A percentile compares a stretch with the other conserved stretches of the same genome.
Conservation (phyloP, 2,113 vertebrate species). For the Petrocephalus zakoni region DNA sequence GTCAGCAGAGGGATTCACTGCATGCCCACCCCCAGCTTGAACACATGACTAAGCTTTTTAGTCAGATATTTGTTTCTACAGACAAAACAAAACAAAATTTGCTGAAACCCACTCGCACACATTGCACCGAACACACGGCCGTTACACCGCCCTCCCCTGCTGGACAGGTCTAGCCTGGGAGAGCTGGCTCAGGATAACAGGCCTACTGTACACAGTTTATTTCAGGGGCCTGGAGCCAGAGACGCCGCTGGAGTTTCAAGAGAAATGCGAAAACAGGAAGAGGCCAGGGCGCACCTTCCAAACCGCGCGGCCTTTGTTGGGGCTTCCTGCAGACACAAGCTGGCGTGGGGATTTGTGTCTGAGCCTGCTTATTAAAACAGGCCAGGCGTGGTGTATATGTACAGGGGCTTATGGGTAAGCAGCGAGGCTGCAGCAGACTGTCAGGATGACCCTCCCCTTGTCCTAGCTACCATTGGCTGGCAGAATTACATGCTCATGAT, state of each 20-base stretch:
- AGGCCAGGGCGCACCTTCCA: not conserved
- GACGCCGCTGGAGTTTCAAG: not conserved
- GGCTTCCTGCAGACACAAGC: not conserved
- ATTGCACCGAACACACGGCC: not conserved
- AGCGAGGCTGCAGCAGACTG: not conserved
- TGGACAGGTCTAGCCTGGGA: not conserved
- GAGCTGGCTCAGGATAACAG: not conserved
- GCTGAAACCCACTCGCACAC: not conserved
- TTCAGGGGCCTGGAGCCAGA: not conserved
- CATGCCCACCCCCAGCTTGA: not conserved
- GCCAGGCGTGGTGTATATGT: not conserved
- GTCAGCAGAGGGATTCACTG: not conserved
- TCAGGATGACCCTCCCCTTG: slow-evolving; percentile 16
- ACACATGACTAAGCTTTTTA: not conserved
- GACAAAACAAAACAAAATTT: not conserved
- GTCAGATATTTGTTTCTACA: not conserved
- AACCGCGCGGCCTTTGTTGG: not conserved
- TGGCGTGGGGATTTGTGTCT: not conserved
- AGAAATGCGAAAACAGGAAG: not conserved
- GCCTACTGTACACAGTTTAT: not conserved
- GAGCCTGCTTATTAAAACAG: not conserved
- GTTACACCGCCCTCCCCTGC: not conserved
- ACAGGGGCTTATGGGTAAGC: slow-evolving; percentile 3
- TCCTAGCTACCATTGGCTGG: slow-evolving; percentile 14
- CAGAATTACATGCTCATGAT: not conserved